Percentiles rank a stretch among this genome's conserved stretches.
These are phyloP conservation scores for Steatocranus sp. DNA, from an alignment of 2,797 vertebrate genomes.

Conservation along the genomic window DNA sequence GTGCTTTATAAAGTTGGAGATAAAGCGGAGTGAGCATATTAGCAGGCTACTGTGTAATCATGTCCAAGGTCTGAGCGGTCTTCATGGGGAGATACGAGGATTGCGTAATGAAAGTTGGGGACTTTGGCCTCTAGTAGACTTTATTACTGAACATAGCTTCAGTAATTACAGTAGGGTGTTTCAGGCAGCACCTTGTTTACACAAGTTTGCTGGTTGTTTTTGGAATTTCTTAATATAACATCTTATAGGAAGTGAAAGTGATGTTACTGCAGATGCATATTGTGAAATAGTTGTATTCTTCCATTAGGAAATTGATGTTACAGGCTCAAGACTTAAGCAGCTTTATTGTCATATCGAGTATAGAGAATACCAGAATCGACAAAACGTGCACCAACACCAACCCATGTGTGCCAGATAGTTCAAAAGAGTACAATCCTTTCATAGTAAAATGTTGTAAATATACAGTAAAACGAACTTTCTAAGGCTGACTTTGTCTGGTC, in stretches of 20 bases:
- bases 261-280: background rate
- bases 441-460: background rate
- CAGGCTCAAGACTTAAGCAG: background rate
- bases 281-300: background rate
- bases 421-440: background rate
- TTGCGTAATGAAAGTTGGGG: slow-evolving; percentile 11
- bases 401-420: background rate
- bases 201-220: background rate
- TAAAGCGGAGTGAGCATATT: slow-evolving; percentile 27
- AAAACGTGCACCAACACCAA: background rate
- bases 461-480: background rate
- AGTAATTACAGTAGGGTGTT: background rate
- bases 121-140: slow-evolving; percentile 13
- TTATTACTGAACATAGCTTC: slow-evolving; percentile 1
- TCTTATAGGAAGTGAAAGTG: slow-evolving; percentile 3
- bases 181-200: background rate
- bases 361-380: background rate
- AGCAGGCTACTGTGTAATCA: slow-evolving; percentile 11
- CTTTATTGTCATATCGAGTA: background rate
- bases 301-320: background rate
- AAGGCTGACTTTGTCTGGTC: background rate
- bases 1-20: slow-evolving; percentile 24
- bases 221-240: background rate
- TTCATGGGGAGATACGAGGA: background rate
- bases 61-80: slow-evolving; percentile 9